Evolutionary conservation across 2,797 vertebrate species (phyloP).

Genomic region (Hippocampus kuda): DNA sequence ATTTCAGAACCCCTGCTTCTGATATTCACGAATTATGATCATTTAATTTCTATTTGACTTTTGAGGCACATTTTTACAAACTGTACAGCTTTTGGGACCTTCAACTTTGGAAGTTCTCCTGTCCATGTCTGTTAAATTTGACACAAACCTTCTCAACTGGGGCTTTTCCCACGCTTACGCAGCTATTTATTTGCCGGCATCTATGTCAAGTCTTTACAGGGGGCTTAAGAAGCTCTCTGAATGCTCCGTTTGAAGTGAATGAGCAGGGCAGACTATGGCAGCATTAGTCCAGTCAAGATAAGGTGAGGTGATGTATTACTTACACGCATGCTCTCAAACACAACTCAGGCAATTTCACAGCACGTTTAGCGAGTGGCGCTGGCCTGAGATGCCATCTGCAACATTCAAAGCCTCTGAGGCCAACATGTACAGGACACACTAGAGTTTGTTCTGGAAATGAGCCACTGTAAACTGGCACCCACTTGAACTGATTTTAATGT

Average conservation of each 20-base stretch:
- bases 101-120: neutral
- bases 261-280: slow-evolving; percentile 56
- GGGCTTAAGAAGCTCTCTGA: slow-evolving; percentile 61
- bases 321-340: slow-evolving; percentile 55
- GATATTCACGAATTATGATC: no score
- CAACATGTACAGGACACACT: neutral
- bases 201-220: slow-evolving; percentile 49
- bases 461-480: no score
- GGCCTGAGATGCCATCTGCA: neutral
- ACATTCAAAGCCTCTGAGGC: neutral
- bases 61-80: neutral
- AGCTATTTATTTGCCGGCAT: neutral
- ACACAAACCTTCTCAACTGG: neutral
- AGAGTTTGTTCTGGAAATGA: neutral
- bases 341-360: slow-evolving; percentile 67
- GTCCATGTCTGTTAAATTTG: neutral
- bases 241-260: slow-evolving; percentile 66
- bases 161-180: neutral
- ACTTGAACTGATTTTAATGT: no score
- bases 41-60: neutral
- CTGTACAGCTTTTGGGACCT: neutral
- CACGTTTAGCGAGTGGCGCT: slow-evolving; percentile 37
- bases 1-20: no score
- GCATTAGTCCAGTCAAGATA: slow-evolving; percentile 59
- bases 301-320: slow-evolving; percentile 69